Evolutionary conservation across 2,797 vertebrate genomes (phyloP).

Genomic region (Pterois miles): DNA sequence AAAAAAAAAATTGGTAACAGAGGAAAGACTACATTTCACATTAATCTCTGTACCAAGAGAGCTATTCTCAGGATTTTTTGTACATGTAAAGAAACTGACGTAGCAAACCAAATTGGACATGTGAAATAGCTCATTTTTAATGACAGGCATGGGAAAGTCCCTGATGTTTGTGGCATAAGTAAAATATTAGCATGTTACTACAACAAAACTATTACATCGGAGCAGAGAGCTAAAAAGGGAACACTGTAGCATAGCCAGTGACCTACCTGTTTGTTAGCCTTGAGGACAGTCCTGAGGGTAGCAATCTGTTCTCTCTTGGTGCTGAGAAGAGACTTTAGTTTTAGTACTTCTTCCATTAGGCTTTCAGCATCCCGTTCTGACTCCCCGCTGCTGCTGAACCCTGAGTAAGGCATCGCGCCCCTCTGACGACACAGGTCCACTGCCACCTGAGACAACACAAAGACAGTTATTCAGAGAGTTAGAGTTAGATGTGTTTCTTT

Average conservation of each 20-base stretch:
- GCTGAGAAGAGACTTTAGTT: slow-evolving; percentile 90
- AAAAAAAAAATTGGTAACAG: neutral
- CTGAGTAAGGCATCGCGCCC: slow-evolving; percentile 79
- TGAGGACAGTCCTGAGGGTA: slow-evolving; percentile 89
- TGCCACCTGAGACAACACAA: slow-evolving; percentile 75
- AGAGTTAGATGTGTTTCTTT: neutral
- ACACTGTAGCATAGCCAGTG: neutral
- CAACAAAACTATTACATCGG: neutral
- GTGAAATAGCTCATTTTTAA: neutral
- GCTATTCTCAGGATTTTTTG: neutral
- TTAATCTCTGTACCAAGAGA: neutral
- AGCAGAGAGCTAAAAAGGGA: neutral
- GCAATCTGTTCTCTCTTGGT: slow-evolving; percentile 92
- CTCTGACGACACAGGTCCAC: slow-evolving; percentile 86
- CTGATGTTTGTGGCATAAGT: neutral
- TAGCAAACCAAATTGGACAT: neutral
- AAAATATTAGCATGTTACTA: neutral
- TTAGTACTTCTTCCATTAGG: slow-evolving; percentile 88
- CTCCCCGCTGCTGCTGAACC: slow-evolving; percentile 73
- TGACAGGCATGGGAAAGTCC: neutral
- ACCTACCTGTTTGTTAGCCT: slow-evolving; percentile 90
- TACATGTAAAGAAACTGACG: neutral
- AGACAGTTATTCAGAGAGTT: neutral
- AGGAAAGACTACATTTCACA: neutral
- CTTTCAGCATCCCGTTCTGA: slow-evolving; percentile 85